Conservation (phyloP, 2,797 vertebrate genomes). For the Periophthalmus magnuspinnatus region DNA sequence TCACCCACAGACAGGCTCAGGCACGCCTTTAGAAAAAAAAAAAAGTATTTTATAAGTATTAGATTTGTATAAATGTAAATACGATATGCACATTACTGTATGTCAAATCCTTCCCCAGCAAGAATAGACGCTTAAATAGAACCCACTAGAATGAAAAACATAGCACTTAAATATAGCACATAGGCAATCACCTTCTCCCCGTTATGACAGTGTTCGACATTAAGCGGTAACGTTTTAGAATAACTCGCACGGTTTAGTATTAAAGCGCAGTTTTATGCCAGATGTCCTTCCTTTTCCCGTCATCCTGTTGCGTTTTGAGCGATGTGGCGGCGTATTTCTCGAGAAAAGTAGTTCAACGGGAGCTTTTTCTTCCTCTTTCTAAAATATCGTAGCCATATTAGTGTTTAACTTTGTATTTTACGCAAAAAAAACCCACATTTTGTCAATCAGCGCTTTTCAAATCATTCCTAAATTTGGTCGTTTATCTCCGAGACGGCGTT, state of each 20-base stretch:
- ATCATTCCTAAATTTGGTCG: no score
- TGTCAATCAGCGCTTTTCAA: no score
- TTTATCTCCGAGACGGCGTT: no score
- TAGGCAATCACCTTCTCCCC: constrained; percentile 71
- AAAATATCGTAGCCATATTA: background rate
- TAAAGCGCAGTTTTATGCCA: background rate
- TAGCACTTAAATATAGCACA: constrained; percentile 76
- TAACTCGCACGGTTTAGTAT: background rate
- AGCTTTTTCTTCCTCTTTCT: background rate
- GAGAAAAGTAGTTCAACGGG: no score
- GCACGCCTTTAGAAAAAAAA: constrained; percentile 70
- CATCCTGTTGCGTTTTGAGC: background rate
- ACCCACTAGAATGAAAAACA: constrained; percentile 57
- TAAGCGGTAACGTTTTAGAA: constrained; percentile 4
- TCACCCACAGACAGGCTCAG: constrained; percentile 67
- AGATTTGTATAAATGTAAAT: constrained; percentile 76
- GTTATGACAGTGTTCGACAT: constrained; percentile 52
- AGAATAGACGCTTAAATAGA: constrained; percentile 57
- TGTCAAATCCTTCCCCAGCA: constrained; percentile 51
- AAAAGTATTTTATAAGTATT: constrained; percentile 69
- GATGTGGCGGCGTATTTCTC: no score
- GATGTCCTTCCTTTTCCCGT: background rate
- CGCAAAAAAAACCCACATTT: background rate
- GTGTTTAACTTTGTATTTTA: background rate
- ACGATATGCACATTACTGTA: constrained; percentile 63